These are phyloP conservation scores for Pseudomyrmex cubaensis DNA, from an alignment of 1,140 invertebrate species.

Conservation along the genomic window DNA sequence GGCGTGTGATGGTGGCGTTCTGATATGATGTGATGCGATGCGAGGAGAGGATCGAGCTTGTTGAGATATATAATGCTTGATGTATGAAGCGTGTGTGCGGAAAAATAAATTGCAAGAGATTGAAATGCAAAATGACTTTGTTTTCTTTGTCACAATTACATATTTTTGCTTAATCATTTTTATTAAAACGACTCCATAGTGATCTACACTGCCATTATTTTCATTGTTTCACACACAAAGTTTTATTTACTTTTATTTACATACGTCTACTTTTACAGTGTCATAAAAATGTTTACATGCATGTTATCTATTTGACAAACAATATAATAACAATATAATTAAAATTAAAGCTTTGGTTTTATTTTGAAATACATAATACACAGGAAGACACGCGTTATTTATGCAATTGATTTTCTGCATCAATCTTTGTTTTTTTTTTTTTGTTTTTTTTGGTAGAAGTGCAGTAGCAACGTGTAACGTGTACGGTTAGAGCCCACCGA, in stretches of 20 bases:
- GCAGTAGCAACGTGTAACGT: constrained; percentile 77
- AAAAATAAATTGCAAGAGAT: constrained; percentile 53
- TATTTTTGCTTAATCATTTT: neutral
- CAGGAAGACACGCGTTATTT: neutral
- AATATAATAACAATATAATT: neutral
- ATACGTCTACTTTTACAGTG: neutral
- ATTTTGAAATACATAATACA: neutral
- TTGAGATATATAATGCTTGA: constrained; percentile 67
- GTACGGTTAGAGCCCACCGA: constrained; percentile 79
- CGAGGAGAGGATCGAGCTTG: constrained; percentile 73
- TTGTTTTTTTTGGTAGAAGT: constrained; percentile 58
- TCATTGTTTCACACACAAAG: neutral
- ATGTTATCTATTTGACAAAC: neutral
- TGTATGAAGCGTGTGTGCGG: constrained; percentile 39
- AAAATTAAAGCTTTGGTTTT: constrained; percentile 3
- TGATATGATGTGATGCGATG: constrained; percentile 78
- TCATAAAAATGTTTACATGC: too few species aligned
- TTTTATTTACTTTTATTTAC: neutral
- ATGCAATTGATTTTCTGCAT: constrained; percentile 35
- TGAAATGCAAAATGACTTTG: constrained; percentile 28
- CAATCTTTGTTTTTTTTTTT: constrained; percentile 45
- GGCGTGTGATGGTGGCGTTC: constrained; percentile 73
- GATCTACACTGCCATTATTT: neutral
- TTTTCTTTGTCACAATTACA: constrained; percentile 3
- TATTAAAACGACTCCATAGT: neutral